Conservation (phyloP, 2,797 vertebrate genomes). For the Mormyrops boulengeri region DNA sequence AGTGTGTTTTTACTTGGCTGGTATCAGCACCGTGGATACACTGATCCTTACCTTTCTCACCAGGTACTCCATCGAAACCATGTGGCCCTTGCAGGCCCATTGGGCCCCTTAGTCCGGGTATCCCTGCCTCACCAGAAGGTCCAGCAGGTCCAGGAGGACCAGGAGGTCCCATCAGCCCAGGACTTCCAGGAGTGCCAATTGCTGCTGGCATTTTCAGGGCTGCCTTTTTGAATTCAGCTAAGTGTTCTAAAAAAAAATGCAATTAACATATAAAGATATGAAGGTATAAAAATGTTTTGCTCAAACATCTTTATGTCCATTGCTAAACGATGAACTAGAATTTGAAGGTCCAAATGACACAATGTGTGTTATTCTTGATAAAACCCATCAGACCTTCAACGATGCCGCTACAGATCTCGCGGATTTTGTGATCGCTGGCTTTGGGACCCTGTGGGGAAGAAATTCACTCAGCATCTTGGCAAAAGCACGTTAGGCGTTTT, state of each 20-base stretch:
- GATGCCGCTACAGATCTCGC: conserved; percentile 62
- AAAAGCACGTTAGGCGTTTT: not conserved
- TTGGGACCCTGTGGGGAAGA: conserved; percentile 55
- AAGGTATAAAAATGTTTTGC: not conserved
- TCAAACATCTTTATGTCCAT: not conserved
- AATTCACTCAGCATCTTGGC: not conserved
- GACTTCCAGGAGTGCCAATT: conserved; percentile 53
- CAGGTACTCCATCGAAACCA: conserved; percentile 65
- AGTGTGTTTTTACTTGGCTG: not conserved
- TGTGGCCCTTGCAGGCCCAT: conserved; percentile 59
- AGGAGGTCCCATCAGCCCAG: conserved; percentile 36
- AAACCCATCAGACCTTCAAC: conserved; percentile 55
- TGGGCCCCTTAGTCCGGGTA: conserved; percentile 49
- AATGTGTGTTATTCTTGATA: not conserved
- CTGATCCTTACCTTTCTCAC: conserved; percentile 56
- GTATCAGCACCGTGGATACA: not conserved
- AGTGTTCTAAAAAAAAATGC: conserved; percentile 52
- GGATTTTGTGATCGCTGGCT: conserved; percentile 59
- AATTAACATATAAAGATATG: not conserved
- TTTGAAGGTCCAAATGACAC: not conserved
- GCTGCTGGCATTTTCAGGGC: conserved; percentile 61
- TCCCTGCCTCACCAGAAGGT: conserved; percentile 51
- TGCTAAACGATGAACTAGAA: not conserved
- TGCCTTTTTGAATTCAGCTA: conserved; percentile 63
- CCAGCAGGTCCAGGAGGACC: conserved; percentile 55